These are phyloP conservation scores for Bombus turneri DNA, from an alignment of 1,140 invertebrate genomes.

Conservation along the genomic window DNA sequence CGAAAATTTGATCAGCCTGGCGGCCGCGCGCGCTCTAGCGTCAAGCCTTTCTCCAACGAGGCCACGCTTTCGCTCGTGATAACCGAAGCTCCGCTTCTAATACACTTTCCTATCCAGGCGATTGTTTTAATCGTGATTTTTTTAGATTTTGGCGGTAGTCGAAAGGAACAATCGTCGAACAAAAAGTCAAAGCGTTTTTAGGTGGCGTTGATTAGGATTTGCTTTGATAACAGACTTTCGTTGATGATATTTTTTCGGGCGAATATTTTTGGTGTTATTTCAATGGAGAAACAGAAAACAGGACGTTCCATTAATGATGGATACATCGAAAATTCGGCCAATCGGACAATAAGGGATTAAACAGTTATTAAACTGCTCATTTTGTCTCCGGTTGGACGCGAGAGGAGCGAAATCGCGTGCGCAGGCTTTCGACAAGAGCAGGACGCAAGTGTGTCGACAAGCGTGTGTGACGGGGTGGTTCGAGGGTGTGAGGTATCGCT, in stretches of 20 bases:
- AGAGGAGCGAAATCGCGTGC: neutral
- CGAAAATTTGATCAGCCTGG: conserved; percentile 32
- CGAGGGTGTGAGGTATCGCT: conserved; percentile 32
- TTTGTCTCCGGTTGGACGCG: conserved; percentile 4
- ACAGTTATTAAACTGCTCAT: conserved; percentile 39
- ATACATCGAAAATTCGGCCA: neutral
- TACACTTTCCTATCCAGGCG: too few relatives aligned
- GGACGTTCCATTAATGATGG: neutral
- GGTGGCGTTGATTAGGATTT: too few relatives aligned
- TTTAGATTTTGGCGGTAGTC: too few relatives aligned
- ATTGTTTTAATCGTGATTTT: too few relatives aligned
- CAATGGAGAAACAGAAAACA: too few relatives aligned
- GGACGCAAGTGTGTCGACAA: neutral
- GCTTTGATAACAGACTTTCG: too few relatives aligned
- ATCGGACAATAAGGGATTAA: conserved; percentile 43
- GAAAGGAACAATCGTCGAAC: too few relatives aligned
- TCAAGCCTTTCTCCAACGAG: neutral
- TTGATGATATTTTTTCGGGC: too few relatives aligned
- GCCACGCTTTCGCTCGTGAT: too few relatives aligned
- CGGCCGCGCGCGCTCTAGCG: neutral
- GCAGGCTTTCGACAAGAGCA: neutral
- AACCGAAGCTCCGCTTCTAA: too few relatives aligned
- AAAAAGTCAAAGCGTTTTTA: too few relatives aligned
- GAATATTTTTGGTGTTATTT: too few relatives aligned
- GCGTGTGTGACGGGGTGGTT: neutral